Evolutionary conservation across 2,113 vertebrate species (phyloP), one percentile per base, ranked within the genome.

Genomic region (Alexandromys fortis): DNA sequence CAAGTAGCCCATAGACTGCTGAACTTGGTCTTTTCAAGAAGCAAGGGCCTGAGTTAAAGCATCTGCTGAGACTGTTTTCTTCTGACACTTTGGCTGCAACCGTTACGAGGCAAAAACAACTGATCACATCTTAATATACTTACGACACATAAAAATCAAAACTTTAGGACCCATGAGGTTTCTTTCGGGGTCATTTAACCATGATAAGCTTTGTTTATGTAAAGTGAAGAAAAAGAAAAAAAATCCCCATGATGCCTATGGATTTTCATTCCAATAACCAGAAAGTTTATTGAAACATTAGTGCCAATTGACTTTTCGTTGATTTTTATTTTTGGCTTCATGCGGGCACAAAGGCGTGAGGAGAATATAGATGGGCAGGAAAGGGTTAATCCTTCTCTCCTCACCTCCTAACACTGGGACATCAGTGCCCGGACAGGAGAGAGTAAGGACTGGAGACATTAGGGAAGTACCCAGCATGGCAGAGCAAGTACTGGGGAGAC

Each of bases 221-320:
- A 90, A 98, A 63, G 38, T 21, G 10, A 89, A 67, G 73, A 61
- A 19, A 52, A 68, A 21, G 0, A 33, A 42, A 83, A 63, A 65
- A 73, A 35, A 33, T 19, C 35, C 28, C 22, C 3, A 35, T 2
- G 76, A 33, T 26, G 79, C 67, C 89, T 42, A 70, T 78, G 91
- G 58, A 22, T 88, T 94, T 93, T 91, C 70, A 90, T 86, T 96
- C 85, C 76, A 85, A 85, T 17, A 92, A 63, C 42, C 58, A 94
- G 75, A 86, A 55, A 65, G 81, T 52, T 92, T 94, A 90, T n/a
- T 92, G 77, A 96, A 93, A 97, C 87, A 82, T 85, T 96, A 92
- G 87, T 52, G 55, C 95, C 85, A 92, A 28, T 19, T 38, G 85
- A 76, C 42, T 94, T 70, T 82, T 49, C 73, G 38, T 58, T 95